Conservation (phyloP, 2,797 vertebrate genomes). For the Poeciliopsis presidionis region DNA sequence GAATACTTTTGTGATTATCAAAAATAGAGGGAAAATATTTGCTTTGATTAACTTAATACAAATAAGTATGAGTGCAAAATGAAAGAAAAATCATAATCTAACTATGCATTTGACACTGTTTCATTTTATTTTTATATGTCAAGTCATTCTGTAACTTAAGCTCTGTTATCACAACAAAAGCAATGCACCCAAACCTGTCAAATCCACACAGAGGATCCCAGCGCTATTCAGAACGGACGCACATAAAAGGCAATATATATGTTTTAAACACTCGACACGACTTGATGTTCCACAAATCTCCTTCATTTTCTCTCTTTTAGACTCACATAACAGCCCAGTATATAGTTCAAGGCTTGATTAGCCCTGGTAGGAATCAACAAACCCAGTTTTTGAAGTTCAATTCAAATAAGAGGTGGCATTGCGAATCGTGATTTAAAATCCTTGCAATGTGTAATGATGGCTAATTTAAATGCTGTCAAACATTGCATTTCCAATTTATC, state of each 20-base stretch:
- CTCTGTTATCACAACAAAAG: not conserved
- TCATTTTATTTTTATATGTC: not conserved
- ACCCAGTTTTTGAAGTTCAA: not conserved
- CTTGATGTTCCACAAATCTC: not conserved
- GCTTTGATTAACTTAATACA: not conserved
- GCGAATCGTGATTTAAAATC: slow-evolving; percentile 26
- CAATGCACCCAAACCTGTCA: not conserved
- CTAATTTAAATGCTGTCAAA: slow-evolving; percentile 28
- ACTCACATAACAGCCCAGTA: not conserved
- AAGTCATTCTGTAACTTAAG: not conserved
- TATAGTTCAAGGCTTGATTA: not conserved
- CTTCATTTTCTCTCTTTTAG: not conserved
- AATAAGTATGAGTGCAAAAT: not conserved
- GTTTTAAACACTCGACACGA: not conserved
- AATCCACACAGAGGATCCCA: not conserved
- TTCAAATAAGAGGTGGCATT: slow-evolving; percentile 5
- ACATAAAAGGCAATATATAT: not conserved
- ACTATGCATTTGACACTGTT: not conserved
- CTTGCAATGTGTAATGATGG: slow-evolving; percentile 22
- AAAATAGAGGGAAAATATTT: not conserved
- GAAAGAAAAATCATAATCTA: not conserved
- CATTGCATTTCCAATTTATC: slow-evolving; percentile 25
- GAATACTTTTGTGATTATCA: not conserved
- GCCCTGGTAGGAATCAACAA: not conserved
- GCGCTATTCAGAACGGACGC: not conserved